These are phyloP conservation scores for Dendroctonus valens DNA, from an alignment of 1,140 invertebrate genomes.

Conservation along the genomic window DNA sequence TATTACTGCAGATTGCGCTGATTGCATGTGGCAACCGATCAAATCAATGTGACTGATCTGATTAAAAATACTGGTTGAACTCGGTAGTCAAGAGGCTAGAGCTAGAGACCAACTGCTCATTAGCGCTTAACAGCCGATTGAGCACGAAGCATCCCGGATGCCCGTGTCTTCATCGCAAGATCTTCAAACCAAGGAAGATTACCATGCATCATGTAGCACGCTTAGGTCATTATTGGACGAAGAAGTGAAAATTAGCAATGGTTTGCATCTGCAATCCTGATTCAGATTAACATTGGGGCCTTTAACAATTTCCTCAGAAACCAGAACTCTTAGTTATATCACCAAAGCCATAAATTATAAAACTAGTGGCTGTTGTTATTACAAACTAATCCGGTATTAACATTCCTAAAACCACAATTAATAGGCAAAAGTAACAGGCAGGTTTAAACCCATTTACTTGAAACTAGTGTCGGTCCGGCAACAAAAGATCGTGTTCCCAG, in stretches of 20 bases:
- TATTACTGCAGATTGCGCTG: too few relatives aligned
- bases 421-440: too few relatives aligned
- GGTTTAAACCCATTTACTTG: too few relatives aligned
- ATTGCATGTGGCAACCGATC: constrained; percentile 1
- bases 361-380: too few relatives aligned
- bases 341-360: too few relatives aligned
- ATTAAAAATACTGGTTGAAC: constrained; percentile 16
- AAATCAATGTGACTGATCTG: constrained; percentile 11
- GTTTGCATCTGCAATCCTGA: constrained; percentile 11
- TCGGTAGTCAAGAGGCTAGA: constrained; percentile 13
- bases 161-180: constrained; percentile 12
- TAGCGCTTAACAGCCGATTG: constrained; percentile 22
- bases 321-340: too few relatives aligned
- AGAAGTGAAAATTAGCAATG: constrained; percentile 14
- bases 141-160: constrained; percentile 23
- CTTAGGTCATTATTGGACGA: constrained; percentile 20
- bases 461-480: too few relatives aligned
- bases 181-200: constrained; percentile 22
- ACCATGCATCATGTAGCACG: constrained; percentile 28
- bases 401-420: too few relatives aligned
- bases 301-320: too few relatives aligned
- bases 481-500: too few relatives aligned
- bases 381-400: too few relatives aligned
- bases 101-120: constrained; percentile 14
- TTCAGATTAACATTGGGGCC: too few relatives aligned